phyloP scores from a whole-genome alignment of 2,113 vertebrate genomes.

The Tragelaphus scriptus region DNA sequence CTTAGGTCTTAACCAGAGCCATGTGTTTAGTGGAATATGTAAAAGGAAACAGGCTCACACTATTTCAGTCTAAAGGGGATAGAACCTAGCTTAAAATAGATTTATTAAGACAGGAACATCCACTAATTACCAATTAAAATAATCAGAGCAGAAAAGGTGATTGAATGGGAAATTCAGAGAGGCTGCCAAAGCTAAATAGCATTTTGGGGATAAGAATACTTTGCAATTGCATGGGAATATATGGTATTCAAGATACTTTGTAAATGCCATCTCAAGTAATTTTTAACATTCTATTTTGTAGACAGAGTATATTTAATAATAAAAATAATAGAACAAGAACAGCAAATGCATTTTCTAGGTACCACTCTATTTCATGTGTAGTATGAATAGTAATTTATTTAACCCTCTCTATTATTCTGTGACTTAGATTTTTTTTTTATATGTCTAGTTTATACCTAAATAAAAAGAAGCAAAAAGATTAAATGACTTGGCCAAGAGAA shows the following conservation, averaged over 20 bases:
- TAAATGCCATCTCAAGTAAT: neutral
- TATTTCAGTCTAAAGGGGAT: neutral
- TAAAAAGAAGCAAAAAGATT: neutral
- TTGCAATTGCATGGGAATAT: neutral
- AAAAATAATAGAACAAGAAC: neutral
- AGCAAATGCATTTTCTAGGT: neutral
- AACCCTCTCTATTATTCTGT: neutral
- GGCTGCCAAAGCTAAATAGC: neutral
- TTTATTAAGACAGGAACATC: neutral
- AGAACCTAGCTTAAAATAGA: neutral
- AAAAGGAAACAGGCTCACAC: neutral
- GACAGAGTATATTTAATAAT: neutral
- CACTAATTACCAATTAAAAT: neutral
- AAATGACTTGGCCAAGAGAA: neutral
- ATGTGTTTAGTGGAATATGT: neutral
- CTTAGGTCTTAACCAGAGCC: conserved; percentile 28
- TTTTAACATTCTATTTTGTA: neutral
- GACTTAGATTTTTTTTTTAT: neutral
- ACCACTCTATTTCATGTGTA: neutral
- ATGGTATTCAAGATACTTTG: neutral
- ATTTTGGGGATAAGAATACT: neutral
- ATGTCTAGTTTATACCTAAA: neutral
- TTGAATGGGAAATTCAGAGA: neutral
- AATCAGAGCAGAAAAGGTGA: neutral
- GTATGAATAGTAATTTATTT: neutral